Conservation (phyloP, 2,888 invertebrate genomes). For the Agrotis segetum region DNA sequence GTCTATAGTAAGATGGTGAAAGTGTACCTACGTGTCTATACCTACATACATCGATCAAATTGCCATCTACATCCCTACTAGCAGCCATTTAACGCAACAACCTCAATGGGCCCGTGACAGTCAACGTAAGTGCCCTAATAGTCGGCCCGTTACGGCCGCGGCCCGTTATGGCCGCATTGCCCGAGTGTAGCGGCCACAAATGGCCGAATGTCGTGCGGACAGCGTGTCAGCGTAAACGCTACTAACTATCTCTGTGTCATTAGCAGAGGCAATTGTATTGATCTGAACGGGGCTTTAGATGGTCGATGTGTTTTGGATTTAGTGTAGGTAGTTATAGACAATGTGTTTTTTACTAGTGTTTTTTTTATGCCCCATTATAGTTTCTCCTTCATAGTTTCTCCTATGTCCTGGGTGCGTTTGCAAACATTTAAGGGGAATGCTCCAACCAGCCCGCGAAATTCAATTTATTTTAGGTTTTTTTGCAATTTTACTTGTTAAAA, state of each 20-base stretch:
- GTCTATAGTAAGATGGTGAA: too few relatives aligned
- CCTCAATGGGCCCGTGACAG: constrained; percentile 16
- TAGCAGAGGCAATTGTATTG: constrained; percentile 33
- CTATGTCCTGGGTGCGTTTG: too few relatives aligned
- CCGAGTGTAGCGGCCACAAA: constrained; percentile 22
- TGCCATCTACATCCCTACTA: neutral
- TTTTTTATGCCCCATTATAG: too few relatives aligned
- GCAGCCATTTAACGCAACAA: constrained; percentile 6
- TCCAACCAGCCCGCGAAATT: too few relatives aligned
- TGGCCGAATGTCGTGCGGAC: constrained; percentile 55
- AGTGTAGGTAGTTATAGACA: too few relatives aligned
- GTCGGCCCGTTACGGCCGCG: constrained; percentile 1
- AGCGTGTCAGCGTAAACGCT: constrained; percentile 39
- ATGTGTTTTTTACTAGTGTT: too few relatives aligned
- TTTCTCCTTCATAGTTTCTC: too few relatives aligned
- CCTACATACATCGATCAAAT: neutral
- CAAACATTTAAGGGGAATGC: too few relatives aligned
- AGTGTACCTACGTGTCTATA: too few relatives aligned
- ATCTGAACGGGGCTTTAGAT: constrained; percentile 3
- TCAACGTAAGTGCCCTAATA: constrained; percentile 18
- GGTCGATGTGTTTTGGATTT: neutral
- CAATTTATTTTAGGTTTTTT: too few relatives aligned
- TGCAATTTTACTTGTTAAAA: too few relatives aligned
- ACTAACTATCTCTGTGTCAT: constrained; percentile 22
- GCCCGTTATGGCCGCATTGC: neutral